Evolutionary conservation across 1,140 invertebrate species (phyloP).

Genomic region (Meloidogyne floridensis): DNA sequence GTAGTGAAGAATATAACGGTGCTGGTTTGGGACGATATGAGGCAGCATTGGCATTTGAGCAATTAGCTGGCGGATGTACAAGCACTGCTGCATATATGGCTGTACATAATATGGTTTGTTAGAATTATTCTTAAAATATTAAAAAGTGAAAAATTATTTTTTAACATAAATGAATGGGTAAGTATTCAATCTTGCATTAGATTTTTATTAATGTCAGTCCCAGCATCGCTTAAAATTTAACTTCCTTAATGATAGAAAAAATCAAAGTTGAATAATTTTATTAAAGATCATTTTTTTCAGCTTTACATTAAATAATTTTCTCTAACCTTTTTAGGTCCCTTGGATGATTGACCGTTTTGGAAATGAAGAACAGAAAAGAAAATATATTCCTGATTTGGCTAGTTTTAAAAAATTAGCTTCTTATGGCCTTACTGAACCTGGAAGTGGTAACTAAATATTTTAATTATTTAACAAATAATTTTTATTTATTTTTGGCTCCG

Average conservation of each 20-base stretch:
- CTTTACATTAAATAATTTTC: constrained; percentile 2
- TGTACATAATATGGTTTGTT: constrained; percentile 70
- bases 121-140: constrained; percentile 1
- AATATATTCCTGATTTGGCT: constrained; percentile 82
- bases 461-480: neutral
- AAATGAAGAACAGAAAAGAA: constrained; percentile 78
- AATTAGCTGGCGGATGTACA: constrained; percentile 72
- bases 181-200: too few species aligned
- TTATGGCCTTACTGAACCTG: constrained; percentile 70
- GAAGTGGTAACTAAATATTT: neutral
- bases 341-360: constrained; percentile 81
- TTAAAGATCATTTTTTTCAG: too few species aligned
- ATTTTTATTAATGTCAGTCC: too few species aligned
- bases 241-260: too few species aligned
- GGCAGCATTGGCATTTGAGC: constrained; percentile 73
- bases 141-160: too few species aligned
- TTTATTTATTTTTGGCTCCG: constrained; percentile 66
- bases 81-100: constrained; percentile 73
- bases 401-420: constrained; percentile 81
- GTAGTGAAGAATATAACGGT: constrained; percentile 71
- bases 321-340: constrained; percentile 66
- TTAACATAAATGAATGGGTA: too few species aligned
- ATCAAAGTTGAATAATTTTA: too few species aligned
- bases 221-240: too few species aligned
- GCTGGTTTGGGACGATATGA: constrained; percentile 71